phyloP scores from a whole-genome alignment of 2,888 invertebrate species.

The Zootermopsis nevadensis region DNA sequence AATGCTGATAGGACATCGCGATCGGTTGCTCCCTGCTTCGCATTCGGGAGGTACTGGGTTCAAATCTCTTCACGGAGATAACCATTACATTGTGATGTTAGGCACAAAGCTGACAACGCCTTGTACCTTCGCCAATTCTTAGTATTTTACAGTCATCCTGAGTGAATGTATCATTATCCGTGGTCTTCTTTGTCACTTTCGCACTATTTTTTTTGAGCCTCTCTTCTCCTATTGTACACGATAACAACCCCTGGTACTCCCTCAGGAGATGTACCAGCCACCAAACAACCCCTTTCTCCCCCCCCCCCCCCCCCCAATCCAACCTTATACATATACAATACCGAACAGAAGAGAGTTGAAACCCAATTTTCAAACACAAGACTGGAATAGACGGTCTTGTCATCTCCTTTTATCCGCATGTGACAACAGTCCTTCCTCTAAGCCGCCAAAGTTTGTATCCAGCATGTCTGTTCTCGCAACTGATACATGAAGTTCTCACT shows the following conservation, averaged over 20 bases:
- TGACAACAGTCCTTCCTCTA: not conserved
- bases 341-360: not conserved
- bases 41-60: too few species aligned
- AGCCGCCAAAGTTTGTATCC: not conserved
- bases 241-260: conserved; percentile 25
- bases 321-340: conserved; percentile 29
- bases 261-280: conserved; percentile 24
- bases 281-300: not conserved
- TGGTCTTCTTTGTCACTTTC: not conserved
- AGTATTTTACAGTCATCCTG: not conserved
- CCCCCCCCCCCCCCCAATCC: not conserved
- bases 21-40: too few species aligned
- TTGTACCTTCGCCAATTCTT: not conserved
- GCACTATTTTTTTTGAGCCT: conserved; percentile 28
- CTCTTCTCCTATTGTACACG: conserved; percentile 29
- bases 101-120: not conserved
- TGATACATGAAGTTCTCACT: not conserved
- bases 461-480: not conserved
- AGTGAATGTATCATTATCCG: conserved; percentile 7
- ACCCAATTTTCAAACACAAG: conserved; percentile 39
- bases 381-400: not conserved
- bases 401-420: not conserved
- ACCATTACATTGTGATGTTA: too few species aligned
- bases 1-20: too few species aligned
- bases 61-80: too few species aligned